phyloP scores from a whole-genome alignment of 2,797 vertebrate species.

The Erpetoichthys calabaricus region DNA sequence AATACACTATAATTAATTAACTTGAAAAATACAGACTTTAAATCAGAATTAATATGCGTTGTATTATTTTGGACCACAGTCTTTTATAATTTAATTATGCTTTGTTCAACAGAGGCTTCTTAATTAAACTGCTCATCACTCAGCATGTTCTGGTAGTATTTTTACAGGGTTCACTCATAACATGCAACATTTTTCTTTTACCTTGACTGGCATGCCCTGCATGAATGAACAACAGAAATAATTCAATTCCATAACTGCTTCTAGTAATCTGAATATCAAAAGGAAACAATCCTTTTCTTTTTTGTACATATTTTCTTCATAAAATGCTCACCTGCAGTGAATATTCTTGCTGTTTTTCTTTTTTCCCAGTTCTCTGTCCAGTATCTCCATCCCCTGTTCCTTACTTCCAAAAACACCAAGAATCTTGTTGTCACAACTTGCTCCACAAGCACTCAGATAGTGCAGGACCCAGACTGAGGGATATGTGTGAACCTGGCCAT shows the following conservation, averaged over 20 bases:
- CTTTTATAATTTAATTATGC: too few species aligned
- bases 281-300: too few species aligned
- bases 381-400: constrained; percentile 38
- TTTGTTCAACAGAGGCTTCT: too few species aligned
- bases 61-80: too few species aligned
- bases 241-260: too few species aligned
- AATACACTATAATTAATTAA: too few species aligned
- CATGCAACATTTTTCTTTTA: not conserved
- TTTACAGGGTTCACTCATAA: not conserved
- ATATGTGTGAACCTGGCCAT: constrained; percentile 42
- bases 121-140: not conserved
- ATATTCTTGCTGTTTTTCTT: constrained; percentile 44
- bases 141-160: not conserved
- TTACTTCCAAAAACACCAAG: constrained; percentile 45
- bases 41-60: too few species aligned
- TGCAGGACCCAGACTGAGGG: constrained; percentile 50
- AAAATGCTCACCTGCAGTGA: constrained; percentile 40
- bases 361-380: constrained; percentile 38
- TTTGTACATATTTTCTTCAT: not conserved
- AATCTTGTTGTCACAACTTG: constrained; percentile 48
- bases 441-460: constrained; percentile 44
- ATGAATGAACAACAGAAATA: too few species aligned
- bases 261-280: too few species aligned
- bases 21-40: too few species aligned
- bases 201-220: too few species aligned